Conservation (phyloP, 2,113 vertebrate species). For the Thunnus thynnus region DNA sequence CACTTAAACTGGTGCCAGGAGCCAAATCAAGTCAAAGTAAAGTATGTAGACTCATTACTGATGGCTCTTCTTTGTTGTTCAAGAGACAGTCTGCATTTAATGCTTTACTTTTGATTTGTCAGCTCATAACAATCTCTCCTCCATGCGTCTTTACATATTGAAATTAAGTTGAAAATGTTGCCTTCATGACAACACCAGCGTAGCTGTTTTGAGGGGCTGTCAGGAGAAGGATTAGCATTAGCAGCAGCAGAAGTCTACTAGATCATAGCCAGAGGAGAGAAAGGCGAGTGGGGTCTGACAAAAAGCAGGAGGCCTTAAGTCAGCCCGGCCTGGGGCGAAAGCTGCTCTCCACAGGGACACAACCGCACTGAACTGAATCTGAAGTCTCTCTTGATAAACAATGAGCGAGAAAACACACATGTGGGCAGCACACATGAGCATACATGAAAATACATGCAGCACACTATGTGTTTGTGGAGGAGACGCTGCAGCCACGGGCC, state of each 20-base stretch:
- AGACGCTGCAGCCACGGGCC: slow-evolving; percentile 54
- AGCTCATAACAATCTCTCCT: slow-evolving; percentile 11
- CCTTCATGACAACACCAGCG: slow-evolving; percentile 9
- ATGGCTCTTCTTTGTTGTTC: slow-evolving; percentile 6
- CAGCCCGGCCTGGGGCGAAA: slow-evolving; percentile 51
- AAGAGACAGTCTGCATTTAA: slow-evolving; percentile 23
- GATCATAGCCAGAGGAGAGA: slow-evolving; percentile 64
- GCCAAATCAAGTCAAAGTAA: slow-evolving; percentile 22
- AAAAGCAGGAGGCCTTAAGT: slow-evolving; percentile 68
- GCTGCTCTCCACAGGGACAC: slow-evolving; percentile 53
- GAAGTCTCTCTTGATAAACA: slow-evolving; percentile 50
- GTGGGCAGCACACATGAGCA: slow-evolving; percentile 47
- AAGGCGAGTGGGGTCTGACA: slow-evolving; percentile 64
- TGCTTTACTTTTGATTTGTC: not conserved
- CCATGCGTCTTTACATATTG: slow-evolving; percentile 12
- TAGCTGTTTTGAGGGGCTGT: slow-evolving; percentile 47
- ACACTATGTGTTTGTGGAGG: slow-evolving; percentile 29
- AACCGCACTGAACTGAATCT: slow-evolving; percentile 36
- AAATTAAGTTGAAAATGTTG: slow-evolving; percentile 22
- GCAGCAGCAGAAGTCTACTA: slow-evolving; percentile 45
- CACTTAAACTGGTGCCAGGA: slow-evolving; percentile 14
- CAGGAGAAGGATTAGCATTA: slow-evolving; percentile 54
- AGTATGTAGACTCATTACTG: slow-evolving; percentile 11
- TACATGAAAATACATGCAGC: slow-evolving; percentile 52
- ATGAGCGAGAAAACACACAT: slow-evolving; percentile 38